Base-by-base conservation (phyloP, 2,888 invertebrate genomes). In the Lochmaea crataegi region DNA sequence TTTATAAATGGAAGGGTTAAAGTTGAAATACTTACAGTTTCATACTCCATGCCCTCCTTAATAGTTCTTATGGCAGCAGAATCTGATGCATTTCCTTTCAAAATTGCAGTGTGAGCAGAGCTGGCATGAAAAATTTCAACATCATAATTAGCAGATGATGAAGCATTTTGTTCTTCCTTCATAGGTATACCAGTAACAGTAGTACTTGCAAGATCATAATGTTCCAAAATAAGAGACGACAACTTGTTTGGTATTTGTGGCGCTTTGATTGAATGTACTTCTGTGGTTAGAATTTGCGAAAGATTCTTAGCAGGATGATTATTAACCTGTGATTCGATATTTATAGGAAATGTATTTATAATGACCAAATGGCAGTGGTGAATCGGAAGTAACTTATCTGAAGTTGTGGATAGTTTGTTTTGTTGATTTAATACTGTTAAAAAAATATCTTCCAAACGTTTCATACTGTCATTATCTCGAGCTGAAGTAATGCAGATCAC, bases 151-250 rank as follows among this genome's bases (percentile, higher is more conserved):
- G 98, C 97, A 71, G 98, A 99, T 0, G 97, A 96, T 85, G 96
- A 96, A 0, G 98, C 97, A 86, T 98, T 98, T 89, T 98, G 98
- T 86, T 99, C 98, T 87, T 99, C 98, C 89, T 99, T 99, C 99
- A 99, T 99, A 1, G 99, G 99, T 63, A 84, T 84, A 38, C 98
- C 97, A 7, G 98, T 98, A 0, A 99, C 98, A 0, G 98, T 98
- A 1, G 99, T 99, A 73, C 96, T 96, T 0, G 97, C 95, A 61
- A 99, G 89, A 84, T 95, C 92, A 82, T 96, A 98, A 85, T 99
- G 98, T 3, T 93, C 91, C 80, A 95, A 85, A 77, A 95, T 94
- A 9, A 95, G 86, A 63, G 93, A 91, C 0, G 94, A 93, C 11
- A 96, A 86, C 80, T 95, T 91, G 73, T 90, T 91, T 0, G 95